These are phyloP conservation scores for Mesocentrotus franciscanus DNA, from an alignment of 53 echinoderm and acorn worm genomes.

Conservation along the genomic window DNA sequence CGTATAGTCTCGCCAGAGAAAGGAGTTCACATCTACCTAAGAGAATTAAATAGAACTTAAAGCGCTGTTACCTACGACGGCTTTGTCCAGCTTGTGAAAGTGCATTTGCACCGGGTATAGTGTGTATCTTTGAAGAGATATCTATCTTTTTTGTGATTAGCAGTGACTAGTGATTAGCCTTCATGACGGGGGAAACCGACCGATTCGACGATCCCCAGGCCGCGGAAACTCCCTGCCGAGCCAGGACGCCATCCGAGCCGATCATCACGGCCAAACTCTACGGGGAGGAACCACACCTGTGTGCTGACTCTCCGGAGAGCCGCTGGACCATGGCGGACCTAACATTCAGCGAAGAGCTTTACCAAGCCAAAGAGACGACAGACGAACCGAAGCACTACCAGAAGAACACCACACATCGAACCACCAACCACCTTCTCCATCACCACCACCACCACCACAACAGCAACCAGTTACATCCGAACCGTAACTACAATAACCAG, in stretches of 20 bases:
- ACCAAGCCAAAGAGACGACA: conserved; percentile 43
- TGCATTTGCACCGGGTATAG: conserved; percentile 8
- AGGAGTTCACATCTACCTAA: conserved; percentile 46
- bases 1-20: not conserved
- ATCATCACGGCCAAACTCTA: conserved; percentile 57
- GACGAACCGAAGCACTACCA: conserved; percentile 60
- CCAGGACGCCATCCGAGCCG: conserved; percentile 61
- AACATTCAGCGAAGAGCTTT: conserved; percentile 65
- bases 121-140: conserved; percentile 17
- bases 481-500: conserved; percentile 56
- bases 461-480: conserved; percentile 36
- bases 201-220: conserved; percentile 54
- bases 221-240: conserved; percentile 62
- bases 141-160: not conserved
- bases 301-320: conserved; percentile 62
- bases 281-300: conserved; percentile 65
- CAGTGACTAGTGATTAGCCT: not conserved
- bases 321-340: conserved; percentile 82
- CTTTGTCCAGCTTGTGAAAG: not conserved
- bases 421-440: conserved; percentile 30
- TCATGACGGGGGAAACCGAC: conserved; percentile 68
- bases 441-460: conserved; percentile 43
- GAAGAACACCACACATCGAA: conserved; percentile 57
- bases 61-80: conserved; percentile 1
- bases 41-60: conserved; percentile 2